Conservation (phyloP, 2,113 vertebrate genomes). For the Cheilinus undulatus region DNA sequence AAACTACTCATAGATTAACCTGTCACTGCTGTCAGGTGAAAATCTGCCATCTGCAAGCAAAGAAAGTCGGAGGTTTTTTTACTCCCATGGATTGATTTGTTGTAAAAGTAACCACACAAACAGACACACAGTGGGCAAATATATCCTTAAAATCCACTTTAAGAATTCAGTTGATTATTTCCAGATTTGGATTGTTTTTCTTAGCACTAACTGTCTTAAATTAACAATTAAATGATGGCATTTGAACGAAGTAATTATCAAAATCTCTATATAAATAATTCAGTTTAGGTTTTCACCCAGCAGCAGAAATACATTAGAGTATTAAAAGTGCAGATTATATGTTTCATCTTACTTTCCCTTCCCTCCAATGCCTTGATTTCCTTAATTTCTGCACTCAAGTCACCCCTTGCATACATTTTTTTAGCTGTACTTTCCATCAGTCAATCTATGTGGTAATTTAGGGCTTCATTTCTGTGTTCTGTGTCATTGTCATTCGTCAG, state of each 20-base stretch:
- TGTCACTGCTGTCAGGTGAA: constrained; percentile 69
- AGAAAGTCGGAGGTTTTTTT: background rate
- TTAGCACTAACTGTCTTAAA: background rate
- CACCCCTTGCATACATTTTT: background rate
- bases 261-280: constrained; percentile 1
- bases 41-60: constrained; percentile 6
- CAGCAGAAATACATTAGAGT: constrained; percentile 54
- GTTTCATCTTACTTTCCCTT: constrained; percentile 39
- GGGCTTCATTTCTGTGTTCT: constrained; percentile 41
- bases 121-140: background rate
- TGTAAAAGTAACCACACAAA: background rate
- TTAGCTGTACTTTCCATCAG: background rate
- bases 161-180: background rate
- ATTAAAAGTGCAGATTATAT: constrained; percentile 33
- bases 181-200: background rate
- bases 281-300: constrained; percentile 47
- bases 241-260: background rate
- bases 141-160: background rate
- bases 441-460: constrained; percentile 28
- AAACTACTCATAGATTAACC: constrained; percentile 35
- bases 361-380: constrained; percentile 8
- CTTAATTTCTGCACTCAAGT: background rate
- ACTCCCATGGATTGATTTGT: background rate
- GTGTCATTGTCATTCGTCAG: constrained; percentile 9
- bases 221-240: background rate